These are phyloP conservation scores for Dynastes maya DNA, from an alignment of 2,888 invertebrate genomes.

Conservation along the genomic window DNA sequence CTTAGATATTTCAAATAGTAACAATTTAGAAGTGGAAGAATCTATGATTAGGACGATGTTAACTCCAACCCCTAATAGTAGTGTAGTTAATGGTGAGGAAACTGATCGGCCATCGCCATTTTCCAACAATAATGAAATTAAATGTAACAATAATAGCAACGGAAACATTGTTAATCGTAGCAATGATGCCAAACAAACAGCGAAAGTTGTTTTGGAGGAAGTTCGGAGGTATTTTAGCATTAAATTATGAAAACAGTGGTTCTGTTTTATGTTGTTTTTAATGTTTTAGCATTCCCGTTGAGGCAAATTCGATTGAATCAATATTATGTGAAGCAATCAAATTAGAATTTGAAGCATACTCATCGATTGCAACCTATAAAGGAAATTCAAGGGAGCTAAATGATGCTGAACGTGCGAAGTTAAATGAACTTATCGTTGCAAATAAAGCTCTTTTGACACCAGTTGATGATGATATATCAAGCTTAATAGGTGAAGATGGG, in stretches of 20 bases:
- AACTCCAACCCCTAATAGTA: slow-evolving; percentile 62
- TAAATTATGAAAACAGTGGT: neutral
- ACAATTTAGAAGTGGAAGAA: slow-evolving; percentile 60
- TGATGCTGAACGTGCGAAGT: slow-evolving; percentile 87
- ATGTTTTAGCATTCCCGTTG: slow-evolving; percentile 69
- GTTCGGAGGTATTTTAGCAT: slow-evolving; percentile 74
- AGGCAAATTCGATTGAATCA: slow-evolving; percentile 85
- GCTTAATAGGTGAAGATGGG: slow-evolving; percentile 79
- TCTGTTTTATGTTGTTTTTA: slow-evolving; percentile 59
- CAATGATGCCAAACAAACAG: slow-evolving; percentile 68
- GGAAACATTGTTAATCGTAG: slow-evolving; percentile 49
- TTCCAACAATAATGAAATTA: slow-evolving; percentile 63
- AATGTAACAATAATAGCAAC: slow-evolving; percentile 61
- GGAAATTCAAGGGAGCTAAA: slow-evolving; percentile 80
- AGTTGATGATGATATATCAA: slow-evolving; percentile 85
- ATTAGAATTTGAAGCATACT: slow-evolving; percentile 85
- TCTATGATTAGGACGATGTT: slow-evolving; percentile 67
- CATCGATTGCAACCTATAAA: slow-evolving; percentile 75
- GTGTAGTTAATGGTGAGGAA: slow-evolving; percentile 54
- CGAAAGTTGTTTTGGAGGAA: slow-evolving; percentile 79
- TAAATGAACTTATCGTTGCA: slow-evolving; percentile 88
- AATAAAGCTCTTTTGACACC: slow-evolving; percentile 89
- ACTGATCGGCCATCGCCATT: slow-evolving; percentile 53
- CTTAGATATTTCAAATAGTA: slow-evolving; percentile 55
- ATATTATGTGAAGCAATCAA: slow-evolving; percentile 90